Conservation (phyloP, 2,797 vertebrate genomes). For the Bryconaethiops microstoma region DNA sequence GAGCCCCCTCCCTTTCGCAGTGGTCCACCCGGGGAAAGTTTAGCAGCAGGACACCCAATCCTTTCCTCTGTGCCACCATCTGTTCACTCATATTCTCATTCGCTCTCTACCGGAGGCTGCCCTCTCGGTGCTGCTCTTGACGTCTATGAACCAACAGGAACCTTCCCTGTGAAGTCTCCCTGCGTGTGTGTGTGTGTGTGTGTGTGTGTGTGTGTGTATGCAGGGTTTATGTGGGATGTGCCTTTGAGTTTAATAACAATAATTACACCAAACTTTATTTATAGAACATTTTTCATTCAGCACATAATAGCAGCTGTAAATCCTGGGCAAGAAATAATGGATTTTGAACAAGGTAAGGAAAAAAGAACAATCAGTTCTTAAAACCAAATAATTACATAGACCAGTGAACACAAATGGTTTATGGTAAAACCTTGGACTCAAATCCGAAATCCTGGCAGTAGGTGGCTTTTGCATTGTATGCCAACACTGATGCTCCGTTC, state of each 20-base stretch:
- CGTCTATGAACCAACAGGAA: constrained; percentile 54
- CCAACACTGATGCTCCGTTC: too few species aligned
- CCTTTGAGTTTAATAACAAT: constrained; percentile 2
- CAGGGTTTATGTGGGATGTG: constrained; percentile 17
- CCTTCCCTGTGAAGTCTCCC: constrained; percentile 48
- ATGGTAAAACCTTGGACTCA: background rate
- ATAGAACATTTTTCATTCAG: constrained; percentile 1
- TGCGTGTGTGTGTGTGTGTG: constrained; percentile 23
- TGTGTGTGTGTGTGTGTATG: constrained; percentile 21
- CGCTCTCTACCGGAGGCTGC: constrained; percentile 47
- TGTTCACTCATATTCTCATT: constrained; percentile 49
- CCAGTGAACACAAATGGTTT: background rate
- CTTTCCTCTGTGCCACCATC: constrained; percentile 59
- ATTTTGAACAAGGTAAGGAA: background rate
- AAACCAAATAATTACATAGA: background rate
- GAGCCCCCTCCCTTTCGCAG: constrained; percentile 38
- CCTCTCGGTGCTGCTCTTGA: constrained; percentile 44
- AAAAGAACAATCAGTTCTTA: background rate
- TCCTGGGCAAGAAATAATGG: background rate
- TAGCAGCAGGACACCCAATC: constrained; percentile 54
- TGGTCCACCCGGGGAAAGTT: constrained; percentile 53
- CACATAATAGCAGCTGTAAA: background rate
- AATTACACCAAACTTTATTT: constrained; percentile 19
- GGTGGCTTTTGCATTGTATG: background rate
- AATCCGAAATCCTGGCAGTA: background rate